These are phyloP conservation scores for Myripristis murdjan DNA, from an alignment of 2,797 vertebrate species.

Conservation along the genomic window DNA sequence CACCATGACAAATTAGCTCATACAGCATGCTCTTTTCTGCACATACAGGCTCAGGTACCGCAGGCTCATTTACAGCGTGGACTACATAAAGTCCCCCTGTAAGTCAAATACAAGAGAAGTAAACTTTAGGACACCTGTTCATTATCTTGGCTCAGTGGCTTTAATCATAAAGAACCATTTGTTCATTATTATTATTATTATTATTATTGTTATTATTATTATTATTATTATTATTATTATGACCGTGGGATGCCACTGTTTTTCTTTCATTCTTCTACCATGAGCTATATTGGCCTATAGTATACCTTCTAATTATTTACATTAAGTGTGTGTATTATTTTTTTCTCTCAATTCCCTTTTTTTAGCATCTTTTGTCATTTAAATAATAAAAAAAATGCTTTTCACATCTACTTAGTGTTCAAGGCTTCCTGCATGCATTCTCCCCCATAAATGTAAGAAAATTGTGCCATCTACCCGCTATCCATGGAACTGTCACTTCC, in stretches of 20 bases:
- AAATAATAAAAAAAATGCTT: constrained; percentile 87
- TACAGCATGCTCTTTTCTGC: constrained; percentile 63
- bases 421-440: constrained; percentile 84
- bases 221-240: constrained; percentile 8
- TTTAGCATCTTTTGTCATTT: constrained; percentile 22
- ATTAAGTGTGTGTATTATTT: too few relatives aligned
- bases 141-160: constrained; percentile 13
- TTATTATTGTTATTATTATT: constrained; percentile 23
- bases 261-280: too few relatives aligned
- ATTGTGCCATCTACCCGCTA: constrained; percentile 99
- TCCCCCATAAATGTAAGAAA: constrained; percentile 98
- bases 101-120: constrained; percentile 40
- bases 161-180: constrained; percentile 2
- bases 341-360: background rate
- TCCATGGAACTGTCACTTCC: constrained; percentile 96
- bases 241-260: background rate
- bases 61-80: constrained; percentile 47
- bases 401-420: constrained; percentile 89
- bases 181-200: constrained; percentile 11
- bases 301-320: background rate
- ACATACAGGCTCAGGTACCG: constrained; percentile 33
- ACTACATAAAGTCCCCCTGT: background rate
- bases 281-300: too few relatives aligned
- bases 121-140: constrained; percentile 43
- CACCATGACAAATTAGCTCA: constrained; percentile 69